Conservation (phyloP, 1,140 invertebrate species). For the Akabosia matsudoensis region DNA sequence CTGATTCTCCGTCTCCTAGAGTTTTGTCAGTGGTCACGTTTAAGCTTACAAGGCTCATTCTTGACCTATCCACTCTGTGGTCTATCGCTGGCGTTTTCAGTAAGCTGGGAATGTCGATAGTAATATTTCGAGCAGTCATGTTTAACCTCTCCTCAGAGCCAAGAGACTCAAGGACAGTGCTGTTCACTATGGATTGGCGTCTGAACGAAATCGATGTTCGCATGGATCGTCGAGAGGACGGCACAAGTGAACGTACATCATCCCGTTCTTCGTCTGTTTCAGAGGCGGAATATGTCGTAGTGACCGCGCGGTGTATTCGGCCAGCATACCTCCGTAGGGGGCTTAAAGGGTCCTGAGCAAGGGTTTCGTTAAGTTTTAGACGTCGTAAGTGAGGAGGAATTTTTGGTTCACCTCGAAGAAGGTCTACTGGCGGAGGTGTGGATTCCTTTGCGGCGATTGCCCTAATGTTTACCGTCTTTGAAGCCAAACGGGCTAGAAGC, state of each 20-base stretch:
- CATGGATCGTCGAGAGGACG: background rate
- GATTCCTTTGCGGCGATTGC: background rate
- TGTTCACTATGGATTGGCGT: background rate
- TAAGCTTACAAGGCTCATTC: background rate
- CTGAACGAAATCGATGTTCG: background rate
- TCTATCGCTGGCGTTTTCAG: constrained; percentile 3
- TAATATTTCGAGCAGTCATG: background rate
- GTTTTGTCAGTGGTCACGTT: background rate
- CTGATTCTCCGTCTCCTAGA: background rate
- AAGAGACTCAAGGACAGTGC: background rate
- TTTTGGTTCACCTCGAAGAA: background rate
- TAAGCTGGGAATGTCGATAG: background rate
- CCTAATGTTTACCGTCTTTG: background rate
- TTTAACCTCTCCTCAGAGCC: background rate
- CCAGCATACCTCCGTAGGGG: constrained; percentile 19
- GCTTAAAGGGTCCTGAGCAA: constrained; percentile 20
- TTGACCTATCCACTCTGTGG: background rate
- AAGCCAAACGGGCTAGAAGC: background rate
- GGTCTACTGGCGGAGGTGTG: background rate
- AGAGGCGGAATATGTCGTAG: background rate
- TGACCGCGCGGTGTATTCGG: background rate
- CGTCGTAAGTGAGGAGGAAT: background rate
- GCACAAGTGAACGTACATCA: background rate
- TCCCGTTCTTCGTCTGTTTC: background rate
- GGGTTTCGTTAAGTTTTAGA: background rate